Evolutionary conservation across 2,888 invertebrate genomes (phyloP), one percentile per base, ranked within the genome.

Genomic region (Oscheius sp.): DNA sequence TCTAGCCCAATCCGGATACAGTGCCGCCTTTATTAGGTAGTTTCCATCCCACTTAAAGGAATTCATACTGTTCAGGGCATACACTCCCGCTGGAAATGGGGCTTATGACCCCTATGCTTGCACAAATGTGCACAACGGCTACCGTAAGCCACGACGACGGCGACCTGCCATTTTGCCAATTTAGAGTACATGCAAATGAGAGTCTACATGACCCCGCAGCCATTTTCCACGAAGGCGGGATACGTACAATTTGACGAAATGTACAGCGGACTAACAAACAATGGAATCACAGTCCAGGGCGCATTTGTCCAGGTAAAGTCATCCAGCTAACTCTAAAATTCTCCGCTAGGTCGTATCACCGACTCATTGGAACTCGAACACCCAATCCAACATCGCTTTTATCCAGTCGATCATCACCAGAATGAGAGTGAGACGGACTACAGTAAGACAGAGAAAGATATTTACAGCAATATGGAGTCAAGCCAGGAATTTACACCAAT

Each of bases 161-260:
- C 35, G 9, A n/a, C n/a, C n/a, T n/a, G 21, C 16, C 18, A 2
- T 25, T 12, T 35, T 7, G n/a, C 12, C 13, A 27, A 35, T 79
- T 72, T 53, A 78, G 82, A 78, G 49, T 78, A 78, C 21, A 74
- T 82, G 35, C 79, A 76, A 52, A 76, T 72, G 61, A 80, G 81
- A 58, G 72, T 78, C 41, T 82, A 76, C 74, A 73, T 82, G 73
- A 80, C 80, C 23, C 82, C 82, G 29, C 75, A 77, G 56, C 81
- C 81, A 27, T 46, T 46, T 25, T 49, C 52, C 12, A 66, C 49
- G 27, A 66, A 66, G 21, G 1, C 49, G 12, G 52, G 66, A 23
- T 66, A 52, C 21, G n/a, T 27, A 23, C 66, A 66, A 49, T 66
- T 66, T n/a, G 66, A 66, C 29, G 66, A 66, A n/a, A 66, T 66